Conservation (phyloP, 2,888 invertebrate species). For the Amaurobius ferox region DNA sequence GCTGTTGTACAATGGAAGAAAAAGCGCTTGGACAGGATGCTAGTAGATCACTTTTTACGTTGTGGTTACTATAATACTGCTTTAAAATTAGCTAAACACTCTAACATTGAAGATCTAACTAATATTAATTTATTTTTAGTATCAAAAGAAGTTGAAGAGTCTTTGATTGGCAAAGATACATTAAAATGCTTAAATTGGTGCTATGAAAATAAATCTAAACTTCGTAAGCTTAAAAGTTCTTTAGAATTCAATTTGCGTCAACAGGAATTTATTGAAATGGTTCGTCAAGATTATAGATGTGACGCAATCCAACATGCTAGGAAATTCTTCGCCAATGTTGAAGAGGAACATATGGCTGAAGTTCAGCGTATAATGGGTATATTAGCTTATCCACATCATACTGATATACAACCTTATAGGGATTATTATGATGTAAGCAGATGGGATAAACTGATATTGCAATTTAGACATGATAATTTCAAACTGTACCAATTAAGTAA, state of each 20-base stretch:
- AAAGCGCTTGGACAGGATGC: constrained; percentile 93
- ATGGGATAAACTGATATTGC: constrained; percentile 90
- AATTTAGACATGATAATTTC: constrained; percentile 96
- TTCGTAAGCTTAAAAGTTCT: constrained; percentile 93
- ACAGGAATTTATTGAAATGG: constrained; percentile 96
- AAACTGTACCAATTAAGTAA: constrained; percentile 94
- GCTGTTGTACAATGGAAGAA: constrained; percentile 88
- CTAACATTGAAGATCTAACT: constrained; percentile 85
- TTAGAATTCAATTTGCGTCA: constrained; percentile 96
- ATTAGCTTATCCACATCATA: constrained; percentile 91
- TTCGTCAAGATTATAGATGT: constrained; percentile 88
- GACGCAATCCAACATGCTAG: constrained; percentile 96
- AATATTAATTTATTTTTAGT: constrained; percentile 85
- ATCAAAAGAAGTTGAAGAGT: constrained; percentile 85
- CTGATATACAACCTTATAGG: constrained; percentile 80
- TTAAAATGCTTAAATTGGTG: constrained; percentile 95
- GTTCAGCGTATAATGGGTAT: constrained; percentile 97
- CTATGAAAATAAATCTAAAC: constrained; percentile 95
- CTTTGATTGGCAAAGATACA: constrained; percentile 88
- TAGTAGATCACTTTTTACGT: constrained; percentile 96
- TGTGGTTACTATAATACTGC: constrained; percentile 98
- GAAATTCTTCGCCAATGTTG: constrained; percentile 88
- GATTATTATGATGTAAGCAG: constrained; percentile 82
- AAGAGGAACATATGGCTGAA: constrained; percentile 90
- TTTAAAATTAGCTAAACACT: constrained; percentile 88